Conservation (phyloP, 2,888 invertebrate species). For the Meghimatium bilineatum region DNA sequence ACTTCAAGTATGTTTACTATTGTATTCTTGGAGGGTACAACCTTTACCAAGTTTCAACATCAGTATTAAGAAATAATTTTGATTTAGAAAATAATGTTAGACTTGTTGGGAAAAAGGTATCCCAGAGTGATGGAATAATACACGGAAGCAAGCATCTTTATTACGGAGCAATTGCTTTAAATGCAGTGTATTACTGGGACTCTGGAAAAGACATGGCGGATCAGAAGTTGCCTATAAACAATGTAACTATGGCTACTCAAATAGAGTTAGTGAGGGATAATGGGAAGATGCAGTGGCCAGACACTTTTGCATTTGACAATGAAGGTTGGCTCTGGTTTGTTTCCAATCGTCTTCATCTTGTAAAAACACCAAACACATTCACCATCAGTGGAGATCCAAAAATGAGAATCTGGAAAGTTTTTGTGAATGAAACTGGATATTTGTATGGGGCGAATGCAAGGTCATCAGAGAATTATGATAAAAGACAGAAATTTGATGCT, state of each 20-base stretch:
- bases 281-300: slow-evolving; percentile 63
- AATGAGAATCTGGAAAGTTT: slow-evolving; percentile 53
- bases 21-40: slow-evolving; percentile 60
- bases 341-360: slow-evolving; percentile 60
- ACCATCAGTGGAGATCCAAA: slow-evolving; percentile 24
- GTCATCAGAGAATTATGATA: not conserved
- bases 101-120: slow-evolving; percentile 59
- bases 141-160: slow-evolving; percentile 61
- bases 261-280: slow-evolving; percentile 47
- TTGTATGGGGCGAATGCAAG: slow-evolving; percentile 28
- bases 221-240: slow-evolving; percentile 52
- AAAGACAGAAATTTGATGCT: not conserved
- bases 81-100: slow-evolving; percentile 44
- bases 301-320: slow-evolving; percentile 60
- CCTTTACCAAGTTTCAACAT: slow-evolving; percentile 60
- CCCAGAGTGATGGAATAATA: slow-evolving; percentile 61
- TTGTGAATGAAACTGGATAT: slow-evolving; percentile 51
- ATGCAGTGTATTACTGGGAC: slow-evolving; percentile 63
- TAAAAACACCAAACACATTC: slow-evolving; percentile 49
- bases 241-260: slow-evolving; percentile 53
- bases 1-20: slow-evolving; percentile 64
- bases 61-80: slow-evolving; percentile 53
- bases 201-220: slow-evolving; percentile 52
- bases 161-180: slow-evolving; percentile 58
- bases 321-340: slow-evolving; percentile 66